phyloP scores from a whole-genome alignment of 2,797 vertebrate genomes.

The Xiphophorus birchmanni region DNA sequence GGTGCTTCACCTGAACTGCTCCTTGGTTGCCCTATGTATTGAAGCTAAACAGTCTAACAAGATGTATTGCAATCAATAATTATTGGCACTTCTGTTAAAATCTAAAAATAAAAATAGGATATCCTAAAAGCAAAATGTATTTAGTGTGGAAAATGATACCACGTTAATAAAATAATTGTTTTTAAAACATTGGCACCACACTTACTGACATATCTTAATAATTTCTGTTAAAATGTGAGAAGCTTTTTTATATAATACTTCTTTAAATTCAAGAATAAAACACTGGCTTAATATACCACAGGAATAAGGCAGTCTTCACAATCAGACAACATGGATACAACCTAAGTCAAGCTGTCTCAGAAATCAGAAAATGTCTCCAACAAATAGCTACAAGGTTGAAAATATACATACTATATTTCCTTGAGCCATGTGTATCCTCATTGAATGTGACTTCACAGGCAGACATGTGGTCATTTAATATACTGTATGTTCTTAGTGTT shows the following conservation, averaged over 20 bases:
- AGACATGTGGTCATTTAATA: not conserved
- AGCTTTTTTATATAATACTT: not conserved
- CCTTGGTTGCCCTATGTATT: no score
- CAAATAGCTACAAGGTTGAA: not conserved
- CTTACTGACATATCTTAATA: no score
- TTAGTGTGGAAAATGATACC: no score
- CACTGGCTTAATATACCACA: no score
- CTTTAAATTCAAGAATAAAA: not conserved
- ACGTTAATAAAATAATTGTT: no score
- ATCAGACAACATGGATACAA: not conserved
- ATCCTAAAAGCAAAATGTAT: no score
- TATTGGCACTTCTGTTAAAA: no score
- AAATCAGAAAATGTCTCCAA: not conserved
- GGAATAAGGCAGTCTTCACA: not conserved
- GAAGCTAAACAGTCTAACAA: no score
- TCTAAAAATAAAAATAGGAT: no score
- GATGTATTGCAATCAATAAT: no score
- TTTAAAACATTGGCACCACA: no score
- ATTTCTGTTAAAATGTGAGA: not conserved
- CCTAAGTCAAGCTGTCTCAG: not conserved
- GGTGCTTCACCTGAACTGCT: not conserved
- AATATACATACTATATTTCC: not conserved
- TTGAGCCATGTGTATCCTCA: not conserved
- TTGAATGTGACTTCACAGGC: not conserved
- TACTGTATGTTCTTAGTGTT: not conserved